Base-by-base conservation (phyloP, 2,888 invertebrate species). In the Margaritifera margaritifera region DNA sequence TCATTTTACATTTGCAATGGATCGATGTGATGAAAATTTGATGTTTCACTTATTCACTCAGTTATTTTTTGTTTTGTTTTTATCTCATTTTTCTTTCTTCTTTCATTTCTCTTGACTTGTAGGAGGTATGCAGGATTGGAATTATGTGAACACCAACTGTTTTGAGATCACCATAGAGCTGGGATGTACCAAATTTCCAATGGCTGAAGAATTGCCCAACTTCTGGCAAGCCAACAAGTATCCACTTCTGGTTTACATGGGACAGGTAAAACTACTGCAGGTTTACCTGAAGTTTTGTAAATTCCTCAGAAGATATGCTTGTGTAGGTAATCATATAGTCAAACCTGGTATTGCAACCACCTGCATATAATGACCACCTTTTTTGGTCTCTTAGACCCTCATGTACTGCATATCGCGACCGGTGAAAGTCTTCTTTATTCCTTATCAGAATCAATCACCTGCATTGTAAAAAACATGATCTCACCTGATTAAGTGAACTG, bases 61-160 rank as follows among this genome's bases (percentile, higher is more conserved):
- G 25, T 11, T n/a, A n/a, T n/a, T n/a, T 56, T 56, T 20, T 18
- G 22, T 50, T 50, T 6, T 18, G 18, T 6, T 2, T 8, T 50
- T 24, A 51, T 22, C 42, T 62, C 8, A 27, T 15, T 62, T 31
- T 31, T n/a, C 20, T 62, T 20, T 42, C 15, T 42, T 3, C n/a
- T 15, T 42, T 42, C n/a, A n/a, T 42, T 42, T 42, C 59, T 54
- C 22, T 42, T 50, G 52, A 6, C 52, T 64, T 69, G 2, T 65
- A 5, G 98, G 99, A 0, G 99, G 99, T 11, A 99, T 99, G 99
- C 99, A 99, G 90, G 99, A 99, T 90, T 99, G 97, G 95, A 99
- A 97, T 91, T 99, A 99, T 89, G 87, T 97, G 0, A 92, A 94
- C 83, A 95, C 96, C 3, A 96, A 95, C 83, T 96, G 96, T 85